These are phyloP conservation scores for Nephrotoma guestfalica DNA, from an alignment of 2,888 invertebrate genomes.

Conservation along the genomic window DNA sequence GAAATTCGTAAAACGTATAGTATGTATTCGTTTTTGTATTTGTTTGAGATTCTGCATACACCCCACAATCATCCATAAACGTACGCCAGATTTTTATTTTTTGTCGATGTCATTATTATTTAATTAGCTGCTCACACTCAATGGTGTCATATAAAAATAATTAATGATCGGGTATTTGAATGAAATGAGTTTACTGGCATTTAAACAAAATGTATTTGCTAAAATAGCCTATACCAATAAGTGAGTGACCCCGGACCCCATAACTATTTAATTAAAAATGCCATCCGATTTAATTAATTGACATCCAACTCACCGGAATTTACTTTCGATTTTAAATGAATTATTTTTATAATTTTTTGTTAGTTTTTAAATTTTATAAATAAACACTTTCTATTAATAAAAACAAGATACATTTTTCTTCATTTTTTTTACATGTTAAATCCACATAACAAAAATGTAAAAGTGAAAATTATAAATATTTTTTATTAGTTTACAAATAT, in stretches of 20 bases:
- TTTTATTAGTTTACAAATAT: not conserved
- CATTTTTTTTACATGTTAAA: not conserved
- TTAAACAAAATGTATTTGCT: not conserved
- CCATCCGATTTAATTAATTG: not conserved
- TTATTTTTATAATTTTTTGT: not conserved
- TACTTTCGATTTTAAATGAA: not conserved
- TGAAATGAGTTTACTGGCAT: not conserved
- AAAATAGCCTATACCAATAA: not conserved
- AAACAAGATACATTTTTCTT: not conserved
- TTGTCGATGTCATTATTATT: not conserved
- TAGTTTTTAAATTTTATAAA: not conserved
- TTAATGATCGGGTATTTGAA: not conserved
- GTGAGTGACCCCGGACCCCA: not conserved
- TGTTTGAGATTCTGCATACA: not conserved
- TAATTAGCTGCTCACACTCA: not conserved
- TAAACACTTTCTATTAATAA: not conserved
- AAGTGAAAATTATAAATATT: not conserved
- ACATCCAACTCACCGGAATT: not conserved
- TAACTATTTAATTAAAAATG: not conserved
- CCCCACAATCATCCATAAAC: not conserved
- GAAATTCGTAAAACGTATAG: not conserved
- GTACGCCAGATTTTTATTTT: not conserved
- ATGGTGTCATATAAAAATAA: not conserved
- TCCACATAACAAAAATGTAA: not conserved
- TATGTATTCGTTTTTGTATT: not conserved